Evolutionary conservation across 2,113 vertebrate genomes (phyloP).

Genomic region (Cavia aperea): DNA sequence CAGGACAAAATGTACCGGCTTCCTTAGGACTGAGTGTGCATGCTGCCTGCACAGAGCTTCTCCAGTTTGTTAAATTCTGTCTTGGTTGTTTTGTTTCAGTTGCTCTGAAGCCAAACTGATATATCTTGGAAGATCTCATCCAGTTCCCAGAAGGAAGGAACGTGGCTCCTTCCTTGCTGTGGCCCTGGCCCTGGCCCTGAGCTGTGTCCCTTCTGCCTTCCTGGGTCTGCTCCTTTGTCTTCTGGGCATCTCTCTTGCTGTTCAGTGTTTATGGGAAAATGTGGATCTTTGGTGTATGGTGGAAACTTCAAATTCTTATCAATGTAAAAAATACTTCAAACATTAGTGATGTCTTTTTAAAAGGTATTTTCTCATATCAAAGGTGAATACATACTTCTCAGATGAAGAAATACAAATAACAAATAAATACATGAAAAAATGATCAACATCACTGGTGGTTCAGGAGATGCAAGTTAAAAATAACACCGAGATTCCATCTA

Average conservation of each 20-base stretch:
- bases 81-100: not conserved
- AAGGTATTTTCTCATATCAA: too few species aligned
- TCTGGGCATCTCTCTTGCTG: not conserved
- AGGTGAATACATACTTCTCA: too few species aligned
- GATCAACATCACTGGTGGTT: too few species aligned
- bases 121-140: not conserved
- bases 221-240: not conserved
- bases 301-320: too few species aligned
- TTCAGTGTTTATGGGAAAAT: not conserved
- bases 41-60: not conserved
- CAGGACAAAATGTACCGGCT: not conserved
- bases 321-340: too few species aligned
- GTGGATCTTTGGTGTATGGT: too few species aligned
- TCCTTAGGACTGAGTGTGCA: not conserved
- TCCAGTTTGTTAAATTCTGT: not conserved
- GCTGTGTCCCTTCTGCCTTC: not conserved
- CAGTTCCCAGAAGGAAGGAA: not conserved
- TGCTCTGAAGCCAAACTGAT: conserved; percentile 12
- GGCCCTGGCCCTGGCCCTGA: not conserved
- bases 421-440: too few species aligned
- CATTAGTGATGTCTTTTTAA: too few species aligned
- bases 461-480: too few species aligned
- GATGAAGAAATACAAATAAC: too few species aligned
- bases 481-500: too few species aligned
- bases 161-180: rapidly evolving